A percentile compares a stretch with the other conserved stretches of the same genome.
These are phyloP conservation scores for Poecilia picta DNA, from an alignment of 2,797 vertebrate genomes.

Conservation along the genomic window DNA sequence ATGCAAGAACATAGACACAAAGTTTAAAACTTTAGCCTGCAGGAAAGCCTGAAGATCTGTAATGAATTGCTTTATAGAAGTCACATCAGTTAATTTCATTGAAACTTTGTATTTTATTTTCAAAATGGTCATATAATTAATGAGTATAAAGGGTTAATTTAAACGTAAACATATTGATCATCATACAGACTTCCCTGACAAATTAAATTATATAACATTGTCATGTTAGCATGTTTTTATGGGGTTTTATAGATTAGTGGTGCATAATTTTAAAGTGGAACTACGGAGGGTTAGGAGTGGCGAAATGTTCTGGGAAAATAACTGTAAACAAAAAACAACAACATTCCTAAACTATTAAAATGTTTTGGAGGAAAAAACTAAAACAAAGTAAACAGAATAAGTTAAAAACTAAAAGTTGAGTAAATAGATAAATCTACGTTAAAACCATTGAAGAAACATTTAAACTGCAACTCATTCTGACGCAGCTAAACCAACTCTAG, in stretches of 20 bases:
- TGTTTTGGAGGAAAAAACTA: not conserved
- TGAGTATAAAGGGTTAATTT: not conserved
- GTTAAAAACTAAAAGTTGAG: not conserved
- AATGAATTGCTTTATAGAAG: not conserved
- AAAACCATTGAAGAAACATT: not conserved
- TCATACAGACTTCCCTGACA: not conserved
- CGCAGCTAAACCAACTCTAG: not conserved
- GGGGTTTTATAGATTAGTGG: not conserved
- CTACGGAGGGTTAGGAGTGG: too few species aligned
- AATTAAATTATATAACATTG: not conserved
- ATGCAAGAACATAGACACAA: not conserved
- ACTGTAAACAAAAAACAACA: not conserved
- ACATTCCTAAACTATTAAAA: not conserved
- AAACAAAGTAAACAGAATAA: not conserved
- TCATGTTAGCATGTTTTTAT: not conserved
- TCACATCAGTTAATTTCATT: not conserved
- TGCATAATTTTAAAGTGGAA: not conserved
- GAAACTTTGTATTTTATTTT: not conserved
- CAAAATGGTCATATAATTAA: not conserved
- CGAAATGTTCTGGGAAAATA: not conserved
- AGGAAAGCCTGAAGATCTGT: not conserved
- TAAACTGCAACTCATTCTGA: not conserved
- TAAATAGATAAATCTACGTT: not conserved
- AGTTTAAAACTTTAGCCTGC: not conserved
- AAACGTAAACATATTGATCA: not conserved